A percentile compares a stretch with the other conserved stretches of the same genome.
These are phyloP conservation scores for Molorchus minor DNA, from an alignment of 2,888 invertebrate genomes.

Conservation along the genomic window DNA sequence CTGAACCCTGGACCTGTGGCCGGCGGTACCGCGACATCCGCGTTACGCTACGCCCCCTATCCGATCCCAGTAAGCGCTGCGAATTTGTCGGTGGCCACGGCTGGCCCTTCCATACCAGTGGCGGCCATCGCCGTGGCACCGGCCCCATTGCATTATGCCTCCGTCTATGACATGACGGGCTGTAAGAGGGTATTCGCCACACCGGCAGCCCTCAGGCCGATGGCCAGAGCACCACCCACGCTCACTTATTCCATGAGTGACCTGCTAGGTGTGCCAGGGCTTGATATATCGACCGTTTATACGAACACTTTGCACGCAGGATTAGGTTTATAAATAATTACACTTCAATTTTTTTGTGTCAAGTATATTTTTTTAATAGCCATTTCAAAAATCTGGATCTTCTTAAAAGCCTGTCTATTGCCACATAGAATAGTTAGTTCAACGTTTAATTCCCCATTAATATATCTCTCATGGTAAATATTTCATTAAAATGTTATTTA, in stretches of 20 bases:
- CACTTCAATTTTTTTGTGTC: no score
- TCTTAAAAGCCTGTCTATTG: no score
- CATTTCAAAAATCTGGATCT: no score
- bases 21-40: constrained; percentile 62
- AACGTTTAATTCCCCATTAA: no score
- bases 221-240: constrained; percentile 67
- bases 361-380: no score
- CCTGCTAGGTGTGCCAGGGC: constrained; percentile 74
- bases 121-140: constrained; percentile 59
- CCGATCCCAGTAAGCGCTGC: constrained; percentile 60
- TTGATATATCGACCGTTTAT: constrained; percentile 76
- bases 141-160: constrained; percentile 60
- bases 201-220: constrained; percentile 59
- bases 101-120: constrained; percentile 53
- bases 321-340: constrained; percentile 73
- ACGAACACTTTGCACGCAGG: constrained; percentile 74
- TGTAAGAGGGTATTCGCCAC: constrained; percentile 68
- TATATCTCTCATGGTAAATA: no score
- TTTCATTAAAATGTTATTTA: no score
- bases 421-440: no score
- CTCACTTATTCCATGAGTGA: constrained; percentile 76
- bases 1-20: constrained; percentile 70
- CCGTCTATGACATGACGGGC: constrained; percentile 65
- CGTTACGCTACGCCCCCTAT: constrained; percentile 73
- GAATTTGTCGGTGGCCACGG: constrained; percentile 46